These are phyloP conservation scores for Macroglossus sobrinus DNA, from an alignment of 2,113 vertebrate species.

Conservation along the genomic window DNA sequence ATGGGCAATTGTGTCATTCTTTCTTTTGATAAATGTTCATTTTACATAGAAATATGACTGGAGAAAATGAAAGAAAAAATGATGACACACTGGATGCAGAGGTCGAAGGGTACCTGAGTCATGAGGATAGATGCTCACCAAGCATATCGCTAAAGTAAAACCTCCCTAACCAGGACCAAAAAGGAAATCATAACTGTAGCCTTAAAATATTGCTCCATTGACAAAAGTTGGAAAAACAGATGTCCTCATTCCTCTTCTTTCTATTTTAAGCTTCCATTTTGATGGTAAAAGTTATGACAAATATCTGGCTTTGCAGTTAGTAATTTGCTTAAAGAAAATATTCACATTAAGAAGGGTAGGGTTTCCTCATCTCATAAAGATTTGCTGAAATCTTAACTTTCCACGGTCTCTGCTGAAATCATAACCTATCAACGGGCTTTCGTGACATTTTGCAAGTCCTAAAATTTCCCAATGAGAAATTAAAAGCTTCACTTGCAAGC, in stretches of 20 bases:
- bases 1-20: background rate
- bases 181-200: background rate
- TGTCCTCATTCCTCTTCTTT: background rate
- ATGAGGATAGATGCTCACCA: background rate
- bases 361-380: background rate
- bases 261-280: background rate
- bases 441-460: background rate
- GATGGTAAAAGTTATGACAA: background rate
- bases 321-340: conserved; percentile 16
- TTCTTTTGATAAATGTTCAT: conserved; percentile 1
- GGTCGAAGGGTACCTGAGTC: background rate
- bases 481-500: conserved; percentile 30
- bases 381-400: background rate
- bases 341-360: background rate
- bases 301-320: background rate
- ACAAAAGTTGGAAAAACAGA: background rate
- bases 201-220: background rate
- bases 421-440: background rate
- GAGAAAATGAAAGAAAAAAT: background rate
- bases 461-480: conserved; percentile 36
- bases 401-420: background rate
- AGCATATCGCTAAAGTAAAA: background rate
- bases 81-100: background rate
- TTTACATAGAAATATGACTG: conserved; percentile 42
- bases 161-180: background rate